Conservation (phyloP, 2,888 invertebrate species). For the Endotricha flammealis region DNA sequence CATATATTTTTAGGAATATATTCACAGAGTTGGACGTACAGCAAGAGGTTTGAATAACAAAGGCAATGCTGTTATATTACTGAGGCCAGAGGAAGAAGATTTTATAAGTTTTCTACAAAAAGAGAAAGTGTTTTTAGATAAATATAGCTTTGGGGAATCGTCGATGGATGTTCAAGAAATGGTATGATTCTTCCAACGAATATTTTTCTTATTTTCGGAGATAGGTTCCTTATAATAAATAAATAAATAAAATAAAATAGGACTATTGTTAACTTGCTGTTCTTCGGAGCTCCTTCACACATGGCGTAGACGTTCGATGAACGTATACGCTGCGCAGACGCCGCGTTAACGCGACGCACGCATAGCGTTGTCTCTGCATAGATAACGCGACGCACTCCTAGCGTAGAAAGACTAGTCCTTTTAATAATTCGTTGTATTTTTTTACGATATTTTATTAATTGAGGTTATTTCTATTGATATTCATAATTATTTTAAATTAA, state of each 20-base stretch:
- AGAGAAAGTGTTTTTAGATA: conserved; percentile 94
- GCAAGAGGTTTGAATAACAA: conserved; percentile 94
- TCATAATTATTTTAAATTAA: not conserved
- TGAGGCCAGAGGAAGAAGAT: conserved; percentile 95
- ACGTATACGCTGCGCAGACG: no score
- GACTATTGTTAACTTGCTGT: no score
- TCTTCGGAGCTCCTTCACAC: no score
- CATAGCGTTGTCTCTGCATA: no score
- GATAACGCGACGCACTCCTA: no score
- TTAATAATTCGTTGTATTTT: not conserved
- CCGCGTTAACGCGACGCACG: no score
- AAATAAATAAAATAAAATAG: no score
- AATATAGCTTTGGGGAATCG: conserved; percentile 77
- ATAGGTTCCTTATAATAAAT: no score
- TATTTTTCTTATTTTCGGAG: no score
- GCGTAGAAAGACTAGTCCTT: no score
- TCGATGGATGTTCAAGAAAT: conserved; percentile 48
- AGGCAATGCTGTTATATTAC: conserved; percentile 95
- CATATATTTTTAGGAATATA: conserved; percentile 92
- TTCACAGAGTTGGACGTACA: conserved; percentile 97
- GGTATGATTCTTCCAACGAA: conserved; percentile 43
- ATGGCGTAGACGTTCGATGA: no score
- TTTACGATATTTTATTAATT: not conserved
- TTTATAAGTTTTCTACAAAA: conserved; percentile 93
- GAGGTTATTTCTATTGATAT: not conserved